Base-by-base conservation (phyloP, 2,888 invertebrate genomes). In the Zootermopsis nevadensis region DNA sequence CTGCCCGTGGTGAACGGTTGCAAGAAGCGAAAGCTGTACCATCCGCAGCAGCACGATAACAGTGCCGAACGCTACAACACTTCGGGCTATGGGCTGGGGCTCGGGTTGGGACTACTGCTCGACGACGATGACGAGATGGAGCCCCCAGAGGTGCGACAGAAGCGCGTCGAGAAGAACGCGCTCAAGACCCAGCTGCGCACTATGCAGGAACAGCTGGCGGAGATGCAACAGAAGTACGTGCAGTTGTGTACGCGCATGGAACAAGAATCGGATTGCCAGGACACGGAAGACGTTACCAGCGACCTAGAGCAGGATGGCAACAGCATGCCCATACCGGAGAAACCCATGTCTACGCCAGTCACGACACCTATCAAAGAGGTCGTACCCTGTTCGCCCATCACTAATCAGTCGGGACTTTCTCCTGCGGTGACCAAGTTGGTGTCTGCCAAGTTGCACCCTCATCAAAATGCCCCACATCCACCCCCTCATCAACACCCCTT, bases 11-110 rank as follows among this genome's bases (percentile, higher is more conserved):
- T 96, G 86, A 97, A 97, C 90, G 97, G 98, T 79, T 98, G 97
- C 90, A 98, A 98, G 90, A 99, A 99, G 90, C 93, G 98, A 77
- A 99, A 99, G 90, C 92, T 98, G 48, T 98, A 98, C 89, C 97
- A 98, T 88, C 98, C 98, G 22, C 97, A 98, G 89, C 98, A 98
- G 88, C 97, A 98, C 89, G 95, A 95, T 88, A 88, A 89, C 86
- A 92, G 92, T 83, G 93, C 92, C 86, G 93, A 93, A 86, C 90
- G 93, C n/a, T 91, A 91, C 87, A 77, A 55, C 55, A 31, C 53
- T 7, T 30, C 53, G 24, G 91, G 92, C 76, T 89, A 92, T 82
- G 91, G 92, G 84, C 90, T 93, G 81, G 94, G 93, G 82, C 90
- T 92, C 33, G 91, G 91, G 83, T 89, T 92, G 85, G 91, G 90